These are phyloP conservation scores for Microctonus hyperodae DNA, from an alignment of 2,888 invertebrate species.

Conservation along the genomic window DNA sequence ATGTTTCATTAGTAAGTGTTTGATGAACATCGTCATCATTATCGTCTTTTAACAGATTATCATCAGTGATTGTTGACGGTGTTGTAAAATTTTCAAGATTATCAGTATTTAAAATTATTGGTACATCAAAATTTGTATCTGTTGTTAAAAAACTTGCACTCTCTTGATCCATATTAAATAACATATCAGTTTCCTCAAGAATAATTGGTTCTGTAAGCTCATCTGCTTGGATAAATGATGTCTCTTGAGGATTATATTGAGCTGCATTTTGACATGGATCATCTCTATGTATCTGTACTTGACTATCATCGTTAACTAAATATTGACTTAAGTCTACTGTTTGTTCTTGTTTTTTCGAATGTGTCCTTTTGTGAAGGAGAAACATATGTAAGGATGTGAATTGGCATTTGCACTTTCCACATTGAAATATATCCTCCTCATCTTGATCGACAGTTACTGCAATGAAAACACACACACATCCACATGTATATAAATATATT, in stretches of 20 bases:
- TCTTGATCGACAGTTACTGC: slow-evolving; percentile 61
- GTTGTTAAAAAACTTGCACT: slow-evolving; percentile 55
- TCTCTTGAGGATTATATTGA: slow-evolving; percentile 53
- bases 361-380: slow-evolving; percentile 69
- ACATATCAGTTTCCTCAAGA: slow-evolving; percentile 59
- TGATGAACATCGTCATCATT: slow-evolving; percentile 40
- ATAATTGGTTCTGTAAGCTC: slow-evolving; percentile 57
- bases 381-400: slow-evolving; percentile 70
- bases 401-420: slow-evolving; percentile 73
- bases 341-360: slow-evolving; percentile 55
- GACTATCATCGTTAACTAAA: slow-evolving; percentile 51
- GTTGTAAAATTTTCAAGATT: slow-evolving; percentile 52
- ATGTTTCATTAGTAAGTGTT: slow-evolving; percentile 41
- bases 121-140: slow-evolving; percentile 57
- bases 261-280: slow-evolving; percentile 49
- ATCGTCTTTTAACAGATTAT: slow-evolving; percentile 41
- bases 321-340: slow-evolving; percentile 58
- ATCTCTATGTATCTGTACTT: slow-evolving; percentile 45
- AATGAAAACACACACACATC: neutral
- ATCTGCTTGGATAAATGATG: slow-evolving; percentile 50
- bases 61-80: slow-evolving; percentile 45
- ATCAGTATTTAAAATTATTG: slow-evolving; percentile 57
- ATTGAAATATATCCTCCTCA: slow-evolving; percentile 75
- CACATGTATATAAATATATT: neutral
- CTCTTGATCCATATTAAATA: slow-evolving; percentile 61